Evolutionary conservation across 2,113 vertebrate genomes (phyloP), one percentile per base, ranked within the genome.

Genomic region (Pelmatolapia mariae): DNA sequence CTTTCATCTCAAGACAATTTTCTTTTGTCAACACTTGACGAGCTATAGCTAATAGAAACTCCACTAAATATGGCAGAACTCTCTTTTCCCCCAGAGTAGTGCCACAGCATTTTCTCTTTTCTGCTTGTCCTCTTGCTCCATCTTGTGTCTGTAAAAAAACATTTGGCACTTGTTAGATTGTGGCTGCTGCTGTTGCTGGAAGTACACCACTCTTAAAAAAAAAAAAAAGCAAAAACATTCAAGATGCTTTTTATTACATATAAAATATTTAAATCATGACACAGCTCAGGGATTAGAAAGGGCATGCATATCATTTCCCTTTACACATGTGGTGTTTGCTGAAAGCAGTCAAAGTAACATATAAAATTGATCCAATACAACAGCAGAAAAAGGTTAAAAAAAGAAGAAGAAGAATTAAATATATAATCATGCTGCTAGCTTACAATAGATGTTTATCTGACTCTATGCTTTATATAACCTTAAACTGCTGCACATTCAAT

Each of bases 51-150:
- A 31, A 31, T 78, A 26, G 24, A 45, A 50, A 50, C 45, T 50
- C 6, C 26, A 31, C 6, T 8, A 50, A 31, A 52, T 50, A 50
- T 50, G 10, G 24, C 71, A 78, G 4, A 50, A 31, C 26, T 29
- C 54, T 4, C 22, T 10, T 1, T 36, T 6, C 12, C 43, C n/a
- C 5, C 18, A 18, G 78, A 45, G 29, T 10, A 4, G n/a, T 6
- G 16, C 61, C 15, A 57, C 8, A 50, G 18, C 43, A 50, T 29
- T 78, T 40, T 38, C n/a, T 54, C 18, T 54, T 56, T 66, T 76
- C 33, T 26, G 24, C 29, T 52, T 82, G 81, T 90, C 29, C 86
- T 87, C 86, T 92, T 76, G 85, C 94, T 86, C 94, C 92, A 92
- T 87, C 94, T 92, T 83, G 90, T 93, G 92, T 45, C 56, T 50